Conservation (phyloP, 2,797 vertebrate genomes). For the Hydrophis major region DNA sequence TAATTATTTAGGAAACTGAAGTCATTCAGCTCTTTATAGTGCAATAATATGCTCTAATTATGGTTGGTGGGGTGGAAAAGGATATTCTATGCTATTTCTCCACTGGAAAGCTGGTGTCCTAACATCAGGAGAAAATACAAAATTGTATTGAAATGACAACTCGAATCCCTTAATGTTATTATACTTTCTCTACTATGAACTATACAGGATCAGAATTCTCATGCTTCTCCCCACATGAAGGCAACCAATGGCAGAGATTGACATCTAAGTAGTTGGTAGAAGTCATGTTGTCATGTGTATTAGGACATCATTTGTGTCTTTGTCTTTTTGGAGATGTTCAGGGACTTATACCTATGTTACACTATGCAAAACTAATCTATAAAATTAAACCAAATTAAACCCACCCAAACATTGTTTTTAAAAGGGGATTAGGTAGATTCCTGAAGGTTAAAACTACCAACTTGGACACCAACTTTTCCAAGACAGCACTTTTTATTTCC, state of each 20-base stretch:
- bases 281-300: neutral
- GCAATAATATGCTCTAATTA: neutral
- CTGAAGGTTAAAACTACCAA: neutral
- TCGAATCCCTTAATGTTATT: neutral
- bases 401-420: neutral
- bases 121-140: neutral
- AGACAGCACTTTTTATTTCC: neutral
- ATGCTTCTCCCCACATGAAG: neutral
- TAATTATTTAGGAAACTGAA: constrained; percentile 19
- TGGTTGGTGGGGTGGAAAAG: neutral
- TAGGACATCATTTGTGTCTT: neutral
- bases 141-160: neutral
- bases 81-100: no score
- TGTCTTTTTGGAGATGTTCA: neutral
- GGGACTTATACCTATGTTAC: neutral
- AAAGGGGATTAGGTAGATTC: neutral
- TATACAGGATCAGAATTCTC: neutral
- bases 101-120: neutral
- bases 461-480: neutral
- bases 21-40: neutral
- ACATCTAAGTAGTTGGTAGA: neutral
- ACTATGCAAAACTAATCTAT: neutral
- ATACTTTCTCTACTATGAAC: neutral
- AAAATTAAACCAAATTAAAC: neutral
- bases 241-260: neutral